Conservation (phyloP, 1,140 invertebrate genomes). For the Oncopeltus fasciatus region DNA sequence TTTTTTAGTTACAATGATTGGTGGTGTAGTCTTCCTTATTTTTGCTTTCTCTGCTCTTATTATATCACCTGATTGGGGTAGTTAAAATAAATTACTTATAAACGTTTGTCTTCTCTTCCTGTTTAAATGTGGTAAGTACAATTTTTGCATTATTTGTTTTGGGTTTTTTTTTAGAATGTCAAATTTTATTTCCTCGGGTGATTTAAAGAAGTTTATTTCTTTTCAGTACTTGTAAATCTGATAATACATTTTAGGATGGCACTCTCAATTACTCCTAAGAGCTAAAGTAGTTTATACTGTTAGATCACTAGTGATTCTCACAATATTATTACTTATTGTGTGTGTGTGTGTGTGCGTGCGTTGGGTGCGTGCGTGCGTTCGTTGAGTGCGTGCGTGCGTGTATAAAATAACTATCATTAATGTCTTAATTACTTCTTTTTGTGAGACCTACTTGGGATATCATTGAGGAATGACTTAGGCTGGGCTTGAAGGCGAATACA, state of each 20-base stretch:
- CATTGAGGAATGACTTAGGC: too few species aligned
- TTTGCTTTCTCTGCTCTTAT: conserved; percentile 85
- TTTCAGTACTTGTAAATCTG: background rate
- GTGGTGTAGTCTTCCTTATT: conserved; percentile 80
- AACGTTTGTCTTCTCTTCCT: background rate
- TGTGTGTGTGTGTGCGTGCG: too few species aligned
- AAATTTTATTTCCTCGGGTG: background rate
- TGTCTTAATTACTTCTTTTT: too few species aligned
- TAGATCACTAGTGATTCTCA: background rate
- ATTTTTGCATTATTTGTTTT: background rate
- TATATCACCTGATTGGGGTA: conserved; percentile 22
- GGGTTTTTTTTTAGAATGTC: background rate
- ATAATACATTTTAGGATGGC: background rate
- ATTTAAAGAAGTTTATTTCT: too few species aligned
- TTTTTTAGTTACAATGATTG: conserved; percentile 64
- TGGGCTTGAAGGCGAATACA: too few species aligned
- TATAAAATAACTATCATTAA: too few species aligned
- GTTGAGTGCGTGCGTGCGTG: too few species aligned
- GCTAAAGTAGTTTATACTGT: background rate
- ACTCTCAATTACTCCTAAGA: background rate
- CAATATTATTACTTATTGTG: too few species aligned
- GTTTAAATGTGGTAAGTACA: background rate
- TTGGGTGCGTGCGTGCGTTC: too few species aligned
- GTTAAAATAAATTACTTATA: background rate
- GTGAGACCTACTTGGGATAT: too few species aligned